A percentile compares a stretch with the other conserved stretches of the same genome.
Evolutionary conservation across 37 sponge, comb jelly and placozoan species (phyloP).

Genomic region (Ianthella basta): DNA sequence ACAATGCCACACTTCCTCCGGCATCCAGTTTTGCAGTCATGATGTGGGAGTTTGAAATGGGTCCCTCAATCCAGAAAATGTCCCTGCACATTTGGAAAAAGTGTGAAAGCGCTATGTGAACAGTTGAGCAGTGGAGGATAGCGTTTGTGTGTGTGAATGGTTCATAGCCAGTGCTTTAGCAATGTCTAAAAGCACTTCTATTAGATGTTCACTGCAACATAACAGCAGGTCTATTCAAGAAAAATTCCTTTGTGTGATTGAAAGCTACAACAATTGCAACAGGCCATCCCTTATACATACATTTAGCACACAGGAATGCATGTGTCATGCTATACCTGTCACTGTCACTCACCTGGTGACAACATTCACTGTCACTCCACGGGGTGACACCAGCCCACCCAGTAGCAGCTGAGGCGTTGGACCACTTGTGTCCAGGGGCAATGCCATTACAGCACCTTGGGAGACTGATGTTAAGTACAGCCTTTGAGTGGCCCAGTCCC

Average conservation of each 20-base stretch:
- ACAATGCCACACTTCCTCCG: background rate
- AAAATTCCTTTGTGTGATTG: too few species aligned
- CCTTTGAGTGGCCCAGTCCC: background rate
- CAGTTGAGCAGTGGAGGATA: too few species aligned
- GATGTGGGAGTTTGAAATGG: background rate
- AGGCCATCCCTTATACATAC: too few species aligned
- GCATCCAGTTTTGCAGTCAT: slow-evolving; percentile 24
- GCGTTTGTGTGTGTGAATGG: too few species aligned
- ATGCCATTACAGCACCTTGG: background rate
- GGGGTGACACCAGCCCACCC: background rate
- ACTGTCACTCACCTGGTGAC: background rate
- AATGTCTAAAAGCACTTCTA: too few species aligned
- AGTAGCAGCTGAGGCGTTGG: background rate
- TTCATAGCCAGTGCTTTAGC: too few species aligned
- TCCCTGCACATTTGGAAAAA: slow-evolving; percentile 38
- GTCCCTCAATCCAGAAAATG: slow-evolving; percentile 49
- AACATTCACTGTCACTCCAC: background rate
- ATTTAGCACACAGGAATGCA: too few species aligned
- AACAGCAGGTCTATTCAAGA: too few species aligned
- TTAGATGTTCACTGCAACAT: too few species aligned
- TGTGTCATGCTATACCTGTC: background rate
- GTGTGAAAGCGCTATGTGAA: too few species aligned
- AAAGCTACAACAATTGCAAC: too few species aligned
- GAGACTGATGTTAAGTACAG: background rate
- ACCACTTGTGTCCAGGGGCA: background rate